A percentile compares a stretch with the other conserved stretches of the same genome.
Evolutionary conservation across 2,888 invertebrate species (phyloP).

Genomic region (Phrixothrix hirtus): DNA sequence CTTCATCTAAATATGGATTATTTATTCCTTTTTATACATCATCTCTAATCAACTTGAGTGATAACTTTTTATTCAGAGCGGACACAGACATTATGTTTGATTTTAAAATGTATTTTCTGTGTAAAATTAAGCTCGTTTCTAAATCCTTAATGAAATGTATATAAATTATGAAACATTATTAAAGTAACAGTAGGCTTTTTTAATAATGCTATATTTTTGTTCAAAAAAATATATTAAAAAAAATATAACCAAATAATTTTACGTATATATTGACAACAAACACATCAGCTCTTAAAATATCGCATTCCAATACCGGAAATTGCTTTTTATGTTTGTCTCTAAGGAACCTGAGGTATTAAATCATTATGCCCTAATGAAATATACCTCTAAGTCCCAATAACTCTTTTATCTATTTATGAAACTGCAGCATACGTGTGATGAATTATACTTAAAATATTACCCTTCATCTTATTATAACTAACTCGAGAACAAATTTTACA

Average conservation of each 20-base stretch:
- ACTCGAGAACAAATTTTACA: conserved; percentile 20
- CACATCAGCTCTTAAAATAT: no score
- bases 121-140: conserved; percentile 34
- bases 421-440: conserved; percentile 11
- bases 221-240: no score
- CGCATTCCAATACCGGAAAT: no score
- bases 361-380: conserved; percentile 14
- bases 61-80: conserved; percentile 50
- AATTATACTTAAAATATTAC: conserved; percentile 13
- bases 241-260: no score
- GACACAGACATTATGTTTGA: conserved; percentile 52
- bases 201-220: no score
- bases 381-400: conserved; percentile 18
- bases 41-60: conserved; percentile 53
- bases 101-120: conserved; percentile 42
- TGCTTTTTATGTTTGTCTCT: no score
- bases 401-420: no score
- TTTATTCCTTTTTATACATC: conserved; percentile 53
- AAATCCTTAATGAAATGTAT: conserved; percentile 19
- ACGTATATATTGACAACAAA: no score
- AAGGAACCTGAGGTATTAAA: conserved; percentile 6
- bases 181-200: no score
- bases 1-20: conserved; percentile 54
- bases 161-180: no score
- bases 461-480: conserved; percentile 16